Base-by-base conservation (phyloP, 2,113 vertebrate genomes). In the Pterophyllum scalare region DNA sequence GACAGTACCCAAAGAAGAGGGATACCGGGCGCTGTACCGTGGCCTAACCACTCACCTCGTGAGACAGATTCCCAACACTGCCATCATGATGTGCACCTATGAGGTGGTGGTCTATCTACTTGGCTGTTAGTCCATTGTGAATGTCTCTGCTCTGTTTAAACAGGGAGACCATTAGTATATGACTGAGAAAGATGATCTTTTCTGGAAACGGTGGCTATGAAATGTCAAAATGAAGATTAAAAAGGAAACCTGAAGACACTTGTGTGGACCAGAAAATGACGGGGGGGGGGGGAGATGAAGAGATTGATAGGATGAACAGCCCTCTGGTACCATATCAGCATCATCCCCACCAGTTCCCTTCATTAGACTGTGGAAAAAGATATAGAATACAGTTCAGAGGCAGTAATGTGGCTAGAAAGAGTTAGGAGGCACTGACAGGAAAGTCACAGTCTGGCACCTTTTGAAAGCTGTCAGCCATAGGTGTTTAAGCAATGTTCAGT, bases 41-140 rank as follows among this genome's bases (percentile, higher is more conserved):
- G 98, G 98, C 86, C 96, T 99, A 77, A 98, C 97, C 58, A 99
- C 98, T 3, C 98, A 99, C 60, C 96, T 99, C 52, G 94, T 99
- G 94, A 97, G 98, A 94, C 98, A 99, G 95, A 99, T 99, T 90
- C 98, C 98, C 86, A 99, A 99, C 95, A 99, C 98, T 0, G 98
- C 98, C 90, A 99, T 99, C 90, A 97, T 99, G 98, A 99, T 99
- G 98, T 97, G 97, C 91, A 99, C 98, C 86, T 99, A 99, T 70
- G 98, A 99, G 94, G 88, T 99, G 91, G 98, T 99, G 87, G 97
- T 99, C 84, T 98, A 99, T 96, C 95, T 99, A 62, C 97, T 99
- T 0, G 95, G 97, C 80, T 95, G 97, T 95, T 99, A 98, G 96
- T 93, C 28, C 33, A 12, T 49, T 38, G 4, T 11, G 13, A 19